Conservation (phyloP, 92 coral and sea anemone species). For the Scolanthus callimorphus region DNA sequence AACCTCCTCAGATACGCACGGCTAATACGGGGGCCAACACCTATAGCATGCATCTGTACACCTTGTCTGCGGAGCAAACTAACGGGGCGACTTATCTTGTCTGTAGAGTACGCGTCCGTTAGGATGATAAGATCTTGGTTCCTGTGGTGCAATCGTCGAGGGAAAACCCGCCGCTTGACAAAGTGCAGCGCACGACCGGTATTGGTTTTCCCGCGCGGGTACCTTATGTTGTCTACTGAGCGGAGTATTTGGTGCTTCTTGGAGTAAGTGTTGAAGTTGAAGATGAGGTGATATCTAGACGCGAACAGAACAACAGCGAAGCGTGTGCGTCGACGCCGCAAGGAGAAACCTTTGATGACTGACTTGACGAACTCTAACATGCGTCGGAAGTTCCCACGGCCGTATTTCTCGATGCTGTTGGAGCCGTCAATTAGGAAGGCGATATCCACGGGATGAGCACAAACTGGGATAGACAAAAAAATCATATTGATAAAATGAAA, state of each 20-base stretch:
- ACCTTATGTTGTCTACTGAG: conserved; percentile 44
- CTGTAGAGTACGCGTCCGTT: conserved; percentile 58
- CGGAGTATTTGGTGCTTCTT: conserved; percentile 26
- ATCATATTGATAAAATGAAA: too few species aligned
- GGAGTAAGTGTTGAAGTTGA: conserved; percentile 44
- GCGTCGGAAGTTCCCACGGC: conserved; percentile 68
- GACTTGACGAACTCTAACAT: conserved; percentile 61
- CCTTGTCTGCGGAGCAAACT: conserved; percentile 43
- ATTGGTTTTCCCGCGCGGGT: conserved; percentile 30
- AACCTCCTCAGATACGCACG: conserved; percentile 21
- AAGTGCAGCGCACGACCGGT: conserved; percentile 48
- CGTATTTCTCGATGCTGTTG: conserved; percentile 53
- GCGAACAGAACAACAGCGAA: conserved; percentile 48
- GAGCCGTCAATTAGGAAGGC: conserved; percentile 81
- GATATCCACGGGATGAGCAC: conserved; percentile 55
- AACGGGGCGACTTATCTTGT: conserved; percentile 45
- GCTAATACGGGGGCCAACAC: conserved; percentile 10
- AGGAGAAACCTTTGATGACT: conserved; percentile 56
- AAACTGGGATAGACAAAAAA: conserved; percentile 28
- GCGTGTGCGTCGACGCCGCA: conserved; percentile 51
- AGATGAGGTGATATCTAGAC: conserved; percentile 19
- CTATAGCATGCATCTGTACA: conserved; percentile 48
- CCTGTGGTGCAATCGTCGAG: conserved; percentile 50
- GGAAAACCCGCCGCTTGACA: conserved; percentile 50
- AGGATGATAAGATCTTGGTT: conserved; percentile 63